These are phyloP conservation scores for Sander lucioperca DNA, from an alignment of 2,113 vertebrate genomes.

Conservation along the genomic window DNA sequence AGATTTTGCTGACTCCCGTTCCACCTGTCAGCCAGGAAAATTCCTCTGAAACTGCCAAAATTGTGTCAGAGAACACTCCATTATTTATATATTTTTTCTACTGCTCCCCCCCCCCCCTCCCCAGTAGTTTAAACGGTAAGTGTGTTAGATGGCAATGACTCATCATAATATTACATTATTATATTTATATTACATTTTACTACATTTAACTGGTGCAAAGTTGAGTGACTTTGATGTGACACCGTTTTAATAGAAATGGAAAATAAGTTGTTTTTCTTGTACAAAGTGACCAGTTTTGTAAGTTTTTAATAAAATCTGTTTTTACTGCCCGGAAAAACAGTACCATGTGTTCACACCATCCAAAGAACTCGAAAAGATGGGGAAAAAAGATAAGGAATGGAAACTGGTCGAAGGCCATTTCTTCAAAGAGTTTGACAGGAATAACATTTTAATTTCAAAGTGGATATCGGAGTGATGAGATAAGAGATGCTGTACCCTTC, in stretches of 20 bases:
- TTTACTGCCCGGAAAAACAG: background rate
- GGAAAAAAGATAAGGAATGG: background rate
- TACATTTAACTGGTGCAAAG: background rate
- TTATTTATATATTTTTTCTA: conserved; percentile 34
- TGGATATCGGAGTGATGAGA: conserved; percentile 22
- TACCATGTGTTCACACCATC: background rate
- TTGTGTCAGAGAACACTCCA: conserved; percentile 32
- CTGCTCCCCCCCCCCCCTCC: background rate
- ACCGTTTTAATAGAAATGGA: background rate
- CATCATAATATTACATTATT: background rate
- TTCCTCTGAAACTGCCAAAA: conserved; percentile 54
- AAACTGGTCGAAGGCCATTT: conserved; percentile 27
- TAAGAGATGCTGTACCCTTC: background rate
- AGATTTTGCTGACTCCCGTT: conserved; percentile 56
- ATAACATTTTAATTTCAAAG: conserved; percentile 11
- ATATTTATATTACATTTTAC: no score
- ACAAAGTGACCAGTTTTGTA: background rate
- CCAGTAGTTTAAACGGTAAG: background rate
- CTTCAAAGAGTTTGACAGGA: conserved; percentile 7
- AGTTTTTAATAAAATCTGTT: background rate
- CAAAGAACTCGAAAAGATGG: conserved; percentile 4
- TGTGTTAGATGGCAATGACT: background rate
- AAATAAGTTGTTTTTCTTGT: background rate
- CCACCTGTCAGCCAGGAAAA: conserved; percentile 42
- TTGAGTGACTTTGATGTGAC: background rate